Evolutionary conservation across 2,888 invertebrate genomes (phyloP).

Genomic region (Agrilus mali): DNA sequence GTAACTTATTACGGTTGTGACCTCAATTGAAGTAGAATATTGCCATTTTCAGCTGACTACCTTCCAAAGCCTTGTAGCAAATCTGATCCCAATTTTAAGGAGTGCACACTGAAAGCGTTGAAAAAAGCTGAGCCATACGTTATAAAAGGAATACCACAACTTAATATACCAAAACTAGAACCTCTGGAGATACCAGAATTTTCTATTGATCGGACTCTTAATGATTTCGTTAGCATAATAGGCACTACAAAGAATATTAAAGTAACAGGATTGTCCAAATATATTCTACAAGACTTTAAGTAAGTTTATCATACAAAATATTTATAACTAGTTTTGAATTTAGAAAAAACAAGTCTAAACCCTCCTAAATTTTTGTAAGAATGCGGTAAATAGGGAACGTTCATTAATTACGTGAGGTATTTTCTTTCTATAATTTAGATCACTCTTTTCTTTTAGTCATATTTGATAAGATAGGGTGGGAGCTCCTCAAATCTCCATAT

Average conservation of each 20-base stretch:
- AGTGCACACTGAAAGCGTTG: conserved; percentile 47
- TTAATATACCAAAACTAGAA: conserved; percentile 57
- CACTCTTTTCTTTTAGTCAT: too few relatives aligned
- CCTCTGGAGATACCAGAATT: conserved; percentile 56
- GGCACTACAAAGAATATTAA: conserved; percentile 53
- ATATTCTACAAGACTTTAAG: conserved; percentile 52
- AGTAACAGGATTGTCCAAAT: conserved; percentile 50
- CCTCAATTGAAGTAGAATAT: not conserved
- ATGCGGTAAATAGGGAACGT: too few relatives aligned
- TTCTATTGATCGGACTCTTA: conserved; percentile 51
- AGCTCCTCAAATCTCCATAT: too few relatives aligned
- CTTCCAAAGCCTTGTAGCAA: conserved; percentile 49
- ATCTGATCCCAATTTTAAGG: conserved; percentile 47
- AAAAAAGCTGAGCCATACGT: conserved; percentile 46
- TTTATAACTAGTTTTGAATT: too few relatives aligned
- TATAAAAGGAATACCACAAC: conserved; percentile 50
- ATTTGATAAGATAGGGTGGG: too few relatives aligned
- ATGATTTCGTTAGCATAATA: conserved; percentile 52
- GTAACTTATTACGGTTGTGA: not conserved
- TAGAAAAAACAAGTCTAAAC: too few relatives aligned
- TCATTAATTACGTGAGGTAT: too few relatives aligned
- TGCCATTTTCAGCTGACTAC: conserved; percentile 45
- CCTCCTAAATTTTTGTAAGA: too few relatives aligned
- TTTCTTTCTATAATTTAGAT: too few relatives aligned
- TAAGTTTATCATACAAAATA: conserved; percentile 28